Evolutionary conservation across 2,888 invertebrate species (phyloP).

Genomic region (Hymenopus coronatus): DNA sequence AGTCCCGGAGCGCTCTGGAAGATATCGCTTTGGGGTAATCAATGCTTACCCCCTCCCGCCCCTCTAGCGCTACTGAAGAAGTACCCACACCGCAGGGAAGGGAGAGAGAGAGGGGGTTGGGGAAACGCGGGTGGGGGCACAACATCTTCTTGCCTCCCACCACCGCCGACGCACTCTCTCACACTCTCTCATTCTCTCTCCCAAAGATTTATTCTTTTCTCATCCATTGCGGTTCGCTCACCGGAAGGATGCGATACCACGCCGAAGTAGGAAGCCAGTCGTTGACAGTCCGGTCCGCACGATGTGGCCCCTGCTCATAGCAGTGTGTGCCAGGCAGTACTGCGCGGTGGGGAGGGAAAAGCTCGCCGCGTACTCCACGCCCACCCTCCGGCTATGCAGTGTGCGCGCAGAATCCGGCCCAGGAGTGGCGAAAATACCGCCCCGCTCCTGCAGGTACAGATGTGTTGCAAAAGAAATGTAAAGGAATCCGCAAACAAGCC

Average conservation of each 20-base stretch:
- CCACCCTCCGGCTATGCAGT: slow-evolving; percentile 10
- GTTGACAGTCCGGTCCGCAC: background rate
- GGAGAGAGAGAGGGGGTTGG: background rate
- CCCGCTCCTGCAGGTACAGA: background rate
- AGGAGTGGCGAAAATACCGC: slow-evolving; percentile 8
- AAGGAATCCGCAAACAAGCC: background rate
- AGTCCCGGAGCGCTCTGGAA: background rate
- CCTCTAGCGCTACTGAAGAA: slow-evolving; percentile 6
- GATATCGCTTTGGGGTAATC: slow-evolving; percentile 19
- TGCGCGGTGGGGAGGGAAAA: background rate
- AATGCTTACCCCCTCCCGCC: slow-evolving; percentile 14
- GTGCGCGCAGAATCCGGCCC: background rate
- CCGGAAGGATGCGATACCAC: background rate
- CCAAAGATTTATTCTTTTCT: background rate
- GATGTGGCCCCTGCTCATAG: background rate
- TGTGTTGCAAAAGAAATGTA: slow-evolving; percentile 13
- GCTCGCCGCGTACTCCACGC: slow-evolving; percentile 6
- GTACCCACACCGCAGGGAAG: background rate
- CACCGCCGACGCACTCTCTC: background rate
- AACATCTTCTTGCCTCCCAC: background rate
- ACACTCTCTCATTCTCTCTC: background rate
- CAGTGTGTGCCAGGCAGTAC: background rate
- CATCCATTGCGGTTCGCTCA: background rate
- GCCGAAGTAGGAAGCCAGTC: background rate
- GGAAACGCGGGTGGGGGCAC: background rate